Percentiles rank a stretch among this genome's conserved stretches.
These are phyloP conservation scores for human (Homo sapiens) DNA, from an alignment of 2,113 vertebrate genomes.

Conservation along the genomic window GRCh38 chr7:18819501-18820000, in stretches of 20 bases:
- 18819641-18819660: background rate
- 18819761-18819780: background rate
- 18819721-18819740: background rate
- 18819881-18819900: background rate
- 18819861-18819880: background rate
- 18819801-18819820: background rate
- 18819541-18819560: background rate
- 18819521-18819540: background rate
- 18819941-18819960: background rate
- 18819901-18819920: background rate
- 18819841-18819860: background rate
- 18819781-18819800: background rate
- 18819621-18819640: background rate
- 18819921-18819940: background rate
- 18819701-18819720: background rate
- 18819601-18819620: background rate
- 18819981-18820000: background rate
- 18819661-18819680: background rate
- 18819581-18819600: background rate
- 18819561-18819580: background rate
- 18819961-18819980: background rate
- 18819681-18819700: background rate
- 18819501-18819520: conserved; percentile 13
- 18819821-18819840: background rate
- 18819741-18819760: background rate